These are phyloP conservation scores for Tenthredo scrophulariae DNA, from an alignment of 2,888 invertebrate genomes.

Conservation along the genomic window DNA sequence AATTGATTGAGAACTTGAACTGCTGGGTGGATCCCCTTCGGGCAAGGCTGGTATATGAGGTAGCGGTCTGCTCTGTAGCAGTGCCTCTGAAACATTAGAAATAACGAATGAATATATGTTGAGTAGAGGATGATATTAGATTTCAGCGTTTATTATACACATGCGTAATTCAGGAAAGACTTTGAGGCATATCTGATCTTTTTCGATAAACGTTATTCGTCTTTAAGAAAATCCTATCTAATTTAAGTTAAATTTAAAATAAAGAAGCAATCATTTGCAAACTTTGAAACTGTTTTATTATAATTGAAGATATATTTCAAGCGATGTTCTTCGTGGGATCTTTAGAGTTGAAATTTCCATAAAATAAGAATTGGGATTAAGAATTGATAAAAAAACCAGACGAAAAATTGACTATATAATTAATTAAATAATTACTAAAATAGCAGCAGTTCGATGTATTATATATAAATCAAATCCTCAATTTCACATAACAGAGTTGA, in stretches of 20 bases:
- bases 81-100: conserved; percentile 87
- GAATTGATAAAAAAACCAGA: neutral
- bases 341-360: conserved; percentile 39
- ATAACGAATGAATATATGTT: conserved; percentile 60
- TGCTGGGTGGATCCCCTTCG: conserved; percentile 84
- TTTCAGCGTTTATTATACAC: neutral
- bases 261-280: neutral
- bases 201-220: neutral
- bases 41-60: conserved; percentile 95
- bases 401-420: neutral
- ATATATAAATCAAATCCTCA: neutral
- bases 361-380: conserved; percentile 39
- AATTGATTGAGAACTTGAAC: conserved; percentile 74
- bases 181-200: neutral
- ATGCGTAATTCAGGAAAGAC: conserved; percentile 58
- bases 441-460: neutral
- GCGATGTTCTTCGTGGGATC: conserved; percentile 22
- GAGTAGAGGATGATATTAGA: conserved; percentile 56
- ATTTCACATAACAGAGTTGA: neutral
- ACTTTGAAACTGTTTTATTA: neutral
- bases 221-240: neutral
- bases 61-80: conserved; percentile 95
- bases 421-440: neutral
- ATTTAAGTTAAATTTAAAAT: neutral
- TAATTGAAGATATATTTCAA: conserved; percentile 61